These are phyloP conservation scores for Pithys albifrons DNA, from an alignment of 2,113 vertebrate species.

Conservation along the genomic window DNA sequence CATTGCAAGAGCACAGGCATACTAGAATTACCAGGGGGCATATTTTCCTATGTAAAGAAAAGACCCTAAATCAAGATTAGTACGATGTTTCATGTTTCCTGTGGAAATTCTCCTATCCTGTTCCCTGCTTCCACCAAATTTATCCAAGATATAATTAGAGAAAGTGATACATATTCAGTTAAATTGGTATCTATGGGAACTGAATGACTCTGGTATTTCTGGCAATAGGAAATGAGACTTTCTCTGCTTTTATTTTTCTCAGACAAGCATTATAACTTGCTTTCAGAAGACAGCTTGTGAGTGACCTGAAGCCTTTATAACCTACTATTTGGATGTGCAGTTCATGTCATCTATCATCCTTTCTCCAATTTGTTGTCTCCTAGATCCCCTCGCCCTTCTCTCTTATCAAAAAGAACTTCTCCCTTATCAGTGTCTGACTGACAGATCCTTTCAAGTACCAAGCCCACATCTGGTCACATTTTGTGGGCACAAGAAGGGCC, in stretches of 20 bases:
- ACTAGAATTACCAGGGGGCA: background rate
- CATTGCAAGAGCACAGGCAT: background rate
- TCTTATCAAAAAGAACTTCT: background rate
- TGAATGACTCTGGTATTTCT: background rate
- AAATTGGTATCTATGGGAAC: background rate
- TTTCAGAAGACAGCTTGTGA: background rate
- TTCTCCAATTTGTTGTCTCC: background rate
- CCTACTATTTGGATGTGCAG: background rate
- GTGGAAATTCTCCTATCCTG: background rate
- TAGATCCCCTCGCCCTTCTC: background rate
- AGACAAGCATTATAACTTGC: background rate
- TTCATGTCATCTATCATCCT: background rate
- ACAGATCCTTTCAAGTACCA: background rate
- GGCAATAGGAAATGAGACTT: background rate
- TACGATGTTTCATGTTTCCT: background rate
- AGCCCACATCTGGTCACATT: background rate
- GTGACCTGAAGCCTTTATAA: background rate
- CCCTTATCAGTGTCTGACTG: background rate
- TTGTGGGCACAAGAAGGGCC: background rate
- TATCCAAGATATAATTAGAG: constrained; percentile 7
- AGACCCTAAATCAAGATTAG: background rate
- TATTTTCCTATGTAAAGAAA: background rate
- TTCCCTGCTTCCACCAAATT: background rate
- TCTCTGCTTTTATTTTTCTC: background rate
- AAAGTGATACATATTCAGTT: background rate